These are phyloP conservation scores for Antennarius striatus DNA, from an alignment of 2,113 vertebrate species.

Conservation along the genomic window DNA sequence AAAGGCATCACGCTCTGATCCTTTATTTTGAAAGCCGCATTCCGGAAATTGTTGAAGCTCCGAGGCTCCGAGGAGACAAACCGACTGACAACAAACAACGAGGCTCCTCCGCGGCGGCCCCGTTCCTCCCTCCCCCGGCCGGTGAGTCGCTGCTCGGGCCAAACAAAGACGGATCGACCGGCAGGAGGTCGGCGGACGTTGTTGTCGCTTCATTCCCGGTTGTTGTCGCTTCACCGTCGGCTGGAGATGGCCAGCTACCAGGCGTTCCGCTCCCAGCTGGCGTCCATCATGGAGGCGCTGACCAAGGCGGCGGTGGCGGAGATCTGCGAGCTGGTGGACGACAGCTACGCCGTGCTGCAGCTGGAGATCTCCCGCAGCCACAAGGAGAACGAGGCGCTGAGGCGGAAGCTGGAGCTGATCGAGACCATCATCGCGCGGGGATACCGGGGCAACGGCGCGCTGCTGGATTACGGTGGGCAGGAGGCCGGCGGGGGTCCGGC, in stretches of 20 bases:
- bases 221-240: background rate
- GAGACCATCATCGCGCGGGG: conserved; percentile 66
- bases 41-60: conserved; percentile 17
- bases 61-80: background rate
- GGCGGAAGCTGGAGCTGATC: conserved; percentile 66
- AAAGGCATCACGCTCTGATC: background rate
- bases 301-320: conserved; percentile 67
- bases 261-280: conserved; percentile 62
- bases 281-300: conserved; percentile 75
- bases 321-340: conserved; percentile 72
- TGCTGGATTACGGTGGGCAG: conserved; percentile 1
- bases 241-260: conserved; percentile 48
- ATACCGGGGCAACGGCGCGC: conserved; percentile 18
- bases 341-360: conserved; percentile 57
- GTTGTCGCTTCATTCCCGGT: background rate
- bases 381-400: conserved; percentile 66
- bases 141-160: background rate
- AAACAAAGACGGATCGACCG: background rate
- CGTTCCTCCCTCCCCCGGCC: background rate
- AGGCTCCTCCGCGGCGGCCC: background rate
- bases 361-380: conserved; percentile 62
- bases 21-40: conserved; percentile 59
- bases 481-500: conserved; percentile 6
- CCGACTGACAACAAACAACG: conserved; percentile 28
- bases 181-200: background rate